Base-by-base conservation (phyloP, 2,797 vertebrate species). In the Apodemus agrarius region DNA sequence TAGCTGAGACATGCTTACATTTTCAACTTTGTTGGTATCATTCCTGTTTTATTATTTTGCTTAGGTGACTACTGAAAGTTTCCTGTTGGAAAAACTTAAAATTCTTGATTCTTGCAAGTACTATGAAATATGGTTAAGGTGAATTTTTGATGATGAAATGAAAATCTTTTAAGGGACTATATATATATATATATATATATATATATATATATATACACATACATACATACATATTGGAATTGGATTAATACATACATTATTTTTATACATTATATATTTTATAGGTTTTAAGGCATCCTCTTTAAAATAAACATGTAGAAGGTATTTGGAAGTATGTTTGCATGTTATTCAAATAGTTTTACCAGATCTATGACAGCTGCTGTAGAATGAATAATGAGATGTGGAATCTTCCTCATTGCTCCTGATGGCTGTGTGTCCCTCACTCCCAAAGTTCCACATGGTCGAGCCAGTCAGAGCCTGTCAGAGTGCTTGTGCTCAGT, bases 191-290 rank as follows among this genome's bases (percentile, higher is more conserved):
- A n/a, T n/a, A n/a, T n/a, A n/a, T n/a, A n/a, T n/a, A n/a, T n/a
- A n/a, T n/a, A n/a, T n/a, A n/a, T n/a, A n/a, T n/a, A n/a, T n/a
- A n/a, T n/a, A n/a, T n/a, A n/a, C n/a, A n/a, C n/a, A n/a, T n/a
- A n/a, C n/a, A n/a, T n/a, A n/a, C n/a, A n/a, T n/a, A n/a, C n/a
- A 94, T 97, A 92, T n/a, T 90, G 40, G 89, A 82, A 78, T 79
- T 97, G 95, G n/a, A 81, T 59, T 96, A 93, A 92, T 89, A 82
- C 29, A 81, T 92, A 94, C 85, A 91, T 95, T 98, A 97, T 97
- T 97, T 97, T 98, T 96, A 95, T 97, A 96, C 57, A 84, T 93
- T 97, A 72, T 86, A 37, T 54, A 74, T 97, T 97, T 97, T 96
- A 95, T 97, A 96, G 72, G 92, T 85, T 97, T 95, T n/a, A 85